Evolutionary conservation across 2,797 vertebrate species (phyloP).

Genomic region (Karalla daura): DNA sequence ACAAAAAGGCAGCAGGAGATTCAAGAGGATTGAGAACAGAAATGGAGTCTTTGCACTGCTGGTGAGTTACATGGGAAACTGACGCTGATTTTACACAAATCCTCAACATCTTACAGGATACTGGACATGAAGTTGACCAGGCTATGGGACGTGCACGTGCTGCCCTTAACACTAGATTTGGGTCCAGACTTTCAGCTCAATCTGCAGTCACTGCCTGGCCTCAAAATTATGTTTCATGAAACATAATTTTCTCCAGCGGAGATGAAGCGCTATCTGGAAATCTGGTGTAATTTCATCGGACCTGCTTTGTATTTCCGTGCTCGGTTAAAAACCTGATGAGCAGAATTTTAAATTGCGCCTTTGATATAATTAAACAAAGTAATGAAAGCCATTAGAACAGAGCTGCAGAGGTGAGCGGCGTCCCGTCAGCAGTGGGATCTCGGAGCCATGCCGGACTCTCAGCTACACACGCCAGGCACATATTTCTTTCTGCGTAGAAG

Average conservation of each 20-base stretch:
- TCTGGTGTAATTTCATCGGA: not conserved
- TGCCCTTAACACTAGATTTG: not conserved
- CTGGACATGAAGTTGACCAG: conserved; percentile 15
- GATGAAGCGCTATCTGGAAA: not conserved
- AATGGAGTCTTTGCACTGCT: conserved; percentile 90
- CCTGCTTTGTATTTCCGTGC: not conserved
- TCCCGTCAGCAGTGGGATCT: not conserved
- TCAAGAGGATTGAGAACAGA: conserved; percentile 92
- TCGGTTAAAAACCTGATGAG: not conserved
- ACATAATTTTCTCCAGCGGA: not conserved
- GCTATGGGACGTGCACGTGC: not conserved
- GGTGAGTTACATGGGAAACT: conserved; percentile 81
- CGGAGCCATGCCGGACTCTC: not conserved
- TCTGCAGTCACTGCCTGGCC: not conserved
- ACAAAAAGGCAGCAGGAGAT: conserved; percentile 90
- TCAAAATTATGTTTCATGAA: not conserved
- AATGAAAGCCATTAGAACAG: not conserved
- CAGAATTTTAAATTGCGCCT: not conserved
- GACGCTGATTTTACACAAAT: conserved; percentile 36
- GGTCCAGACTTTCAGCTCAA: not conserved
- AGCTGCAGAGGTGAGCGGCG: not conserved
- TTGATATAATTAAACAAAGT: no score
- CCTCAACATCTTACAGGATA: conserved; percentile 6
- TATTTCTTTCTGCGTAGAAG: not conserved
- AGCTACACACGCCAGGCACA: no score